Base-by-base conservation (phyloP, 2,113 vertebrate genomes). In the Syrmaticus mikado region DNA sequence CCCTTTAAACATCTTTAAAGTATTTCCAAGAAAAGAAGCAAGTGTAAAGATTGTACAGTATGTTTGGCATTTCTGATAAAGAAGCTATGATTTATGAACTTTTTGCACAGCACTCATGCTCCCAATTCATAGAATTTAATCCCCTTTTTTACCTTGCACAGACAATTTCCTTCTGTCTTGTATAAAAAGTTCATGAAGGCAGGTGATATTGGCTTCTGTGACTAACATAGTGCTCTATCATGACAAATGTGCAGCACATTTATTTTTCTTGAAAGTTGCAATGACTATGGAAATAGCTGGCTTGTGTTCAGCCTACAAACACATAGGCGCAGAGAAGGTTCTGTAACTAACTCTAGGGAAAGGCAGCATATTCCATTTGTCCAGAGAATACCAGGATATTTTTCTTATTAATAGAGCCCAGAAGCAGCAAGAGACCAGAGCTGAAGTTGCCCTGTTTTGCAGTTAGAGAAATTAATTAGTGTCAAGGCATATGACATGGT, bases 1-100 rank as follows among this genome's bases (percentile, higher is more conserved):
- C 70, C 82, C 92, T 96, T 96, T 95, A 90, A 94, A 86, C 52
- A 92, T 95, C 82, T 38, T 2, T 79, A 45, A 82, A 93, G 34
- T 86, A 65, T 74, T 97, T 95, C 79, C 1, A 79, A 91, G 66
- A 89, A 86, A 82, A 91, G 89, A 92, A 94, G 78, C 13, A 64
- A 93, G 38, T 62, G 65, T 89, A 76, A 91, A 90, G 75, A 83
- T 71, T 93, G 58, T 67, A 45, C 70, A n/a, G 74, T 46, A 30
- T 61, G 60, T 86, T 88, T 93, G 46, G 36, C 65, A 72, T 92
- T 92, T 92, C 91, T 94, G 89, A 92, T 96, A 91, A 90, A 81
- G 87, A 74, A 65, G 15, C 36, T 8, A 60, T 97, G 92, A 94
- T 92, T 96, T 97, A 92, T 78, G 90, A 57, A 71, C 36, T 22